Base-by-base conservation (phyloP, 2,888 invertebrate species). In the Microctonus hyperodae region DNA sequence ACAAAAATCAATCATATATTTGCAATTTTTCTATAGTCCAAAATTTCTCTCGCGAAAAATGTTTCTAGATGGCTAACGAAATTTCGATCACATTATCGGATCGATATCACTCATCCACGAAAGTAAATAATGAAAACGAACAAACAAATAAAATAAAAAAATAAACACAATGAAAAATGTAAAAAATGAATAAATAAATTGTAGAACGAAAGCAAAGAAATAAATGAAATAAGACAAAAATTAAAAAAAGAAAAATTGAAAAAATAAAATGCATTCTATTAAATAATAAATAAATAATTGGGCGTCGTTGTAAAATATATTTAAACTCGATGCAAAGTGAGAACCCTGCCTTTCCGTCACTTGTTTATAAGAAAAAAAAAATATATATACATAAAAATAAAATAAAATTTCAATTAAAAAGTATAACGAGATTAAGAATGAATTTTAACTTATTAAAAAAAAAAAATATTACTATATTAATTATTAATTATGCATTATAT, bases 51-150 rank as follows among this genome's bases (percentile, higher is more conserved):
- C 37, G 20, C 22, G 31, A 22, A 60, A 40, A 51, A 59, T n/a
- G n/a, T 5, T 40, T 57, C 1, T 23, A 40, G 35, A 53, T 13
- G 20, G 35, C 35, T 53, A 37, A 31, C 37, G 37, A 63, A n/a
- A 65, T 40, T 69, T 69, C 72, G 69, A 72, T 70, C 67, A 69
- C 64, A 64, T 64, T 68, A 55, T 65, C 70, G 65, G 67, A 74
- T 75, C 75, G 78, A 73, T 72, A 67, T 70, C 70, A 76, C 78
- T 78, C 78, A 78, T 78, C 78, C 75, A 77, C 73, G 78, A 78
- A 78, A 78, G 78, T 76, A 78, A 76, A 74, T 60, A 72, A n/a
- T n/a, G n/a, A n/a, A n/a, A n/a, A n/a, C n/a, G n/a, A n/a, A n/a
- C n/a, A n/a, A n/a, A n/a, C n/a, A n/a, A n/a, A n/a, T n/a, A n/a